Percentiles rank a stretch among this genome's conserved stretches.
Evolutionary conservation across 2,888 invertebrate genomes (phyloP).

Genomic region (Stenoptilia bipunctidactyla): DNA sequence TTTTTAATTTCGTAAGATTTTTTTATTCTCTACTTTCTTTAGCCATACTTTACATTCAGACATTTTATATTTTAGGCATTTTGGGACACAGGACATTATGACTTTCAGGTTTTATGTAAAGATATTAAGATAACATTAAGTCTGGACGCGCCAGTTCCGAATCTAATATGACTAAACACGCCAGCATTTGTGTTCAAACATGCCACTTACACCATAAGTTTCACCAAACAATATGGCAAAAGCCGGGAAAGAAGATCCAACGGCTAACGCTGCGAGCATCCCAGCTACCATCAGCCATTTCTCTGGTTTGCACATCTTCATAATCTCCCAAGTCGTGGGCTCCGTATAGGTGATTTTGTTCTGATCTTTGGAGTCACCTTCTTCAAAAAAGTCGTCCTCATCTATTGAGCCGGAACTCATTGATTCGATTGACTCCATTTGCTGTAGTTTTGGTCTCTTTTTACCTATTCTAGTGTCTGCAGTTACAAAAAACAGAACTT

Average conservation of each 20-base stretch:
- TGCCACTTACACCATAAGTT: constrained; percentile 78
- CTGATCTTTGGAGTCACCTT: constrained; percentile 26
- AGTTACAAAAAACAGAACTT: no score
- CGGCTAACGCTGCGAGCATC: constrained; percentile 74
- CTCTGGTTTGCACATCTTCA: constrained; percentile 78
- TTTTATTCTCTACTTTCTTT: no score
- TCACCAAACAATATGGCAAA: constrained; percentile 86
- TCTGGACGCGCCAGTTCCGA: no score
- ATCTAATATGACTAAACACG: no score
- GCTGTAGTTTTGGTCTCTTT: background rate
- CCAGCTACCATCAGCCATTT: constrained; percentile 76
- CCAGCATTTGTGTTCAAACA: no score
- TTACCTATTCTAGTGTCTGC: no score
- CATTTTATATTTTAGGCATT: no score
- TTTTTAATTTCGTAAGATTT: no score
- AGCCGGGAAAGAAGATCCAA: constrained; percentile 79
- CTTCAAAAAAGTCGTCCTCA: constrained; percentile 38
- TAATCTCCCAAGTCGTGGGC: constrained; percentile 64
- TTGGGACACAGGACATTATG: no score
- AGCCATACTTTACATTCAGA: no score
- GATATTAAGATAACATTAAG: no score
- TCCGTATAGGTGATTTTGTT: constrained; percentile 28
- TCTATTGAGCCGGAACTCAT: constrained; percentile 26
- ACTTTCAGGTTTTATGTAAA: no score
- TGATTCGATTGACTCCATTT: constrained; percentile 41